Evolutionary conservation across 2,797 vertebrate species (phyloP), one percentile per base, ranked within the genome.

Genomic region (Anguilla anguilla): DNA sequence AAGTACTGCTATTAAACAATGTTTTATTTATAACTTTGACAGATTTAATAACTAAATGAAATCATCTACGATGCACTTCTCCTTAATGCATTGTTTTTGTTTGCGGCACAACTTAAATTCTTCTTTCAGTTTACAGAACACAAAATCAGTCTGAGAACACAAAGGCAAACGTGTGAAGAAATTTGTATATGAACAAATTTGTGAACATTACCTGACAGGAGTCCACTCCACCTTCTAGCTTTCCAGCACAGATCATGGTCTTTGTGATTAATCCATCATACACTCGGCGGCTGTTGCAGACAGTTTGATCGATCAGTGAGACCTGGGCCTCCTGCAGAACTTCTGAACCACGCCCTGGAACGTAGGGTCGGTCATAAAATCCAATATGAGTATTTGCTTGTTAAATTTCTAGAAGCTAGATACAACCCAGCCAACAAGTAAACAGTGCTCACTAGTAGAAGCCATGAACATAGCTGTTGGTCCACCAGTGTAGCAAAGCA

Each of bases 241-340:
- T 93, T 28, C 94, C 95, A 0, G 96, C 96, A 83, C 98, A 98
- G 28, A 98, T 57, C 97, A 97, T 97, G 83, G 95, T 93, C 9
- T 95, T 89, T 0, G 96, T 95, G 91, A 98, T 90, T 86, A 90
- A 85, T 84, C 94, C 93, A 0, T 91, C 89, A 85, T 97, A 97
- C n/a, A 94, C 72, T 0, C 11, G 19, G 67, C 85, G 9, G 57
- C 15, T 81, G 90, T 97, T 97, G 86, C 97, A 98, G 1, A 0
- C 87, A 0, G 74, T 22, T 0, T 3, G 35, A 25, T 96, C 92
- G n/a, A 96, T 93, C 35, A 98, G 89, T 6, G 85, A 91, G 19
- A 98, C 96, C 69, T 85, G 87, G 64, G 93, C 91, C 83, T 93
- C 90, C 91, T 39, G 91, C 92, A 95, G 91, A 61, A 87, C 7